These are phyloP conservation scores for Oligia strigilis DNA, from an alignment of 2,888 invertebrate species.

Conservation along the genomic window DNA sequence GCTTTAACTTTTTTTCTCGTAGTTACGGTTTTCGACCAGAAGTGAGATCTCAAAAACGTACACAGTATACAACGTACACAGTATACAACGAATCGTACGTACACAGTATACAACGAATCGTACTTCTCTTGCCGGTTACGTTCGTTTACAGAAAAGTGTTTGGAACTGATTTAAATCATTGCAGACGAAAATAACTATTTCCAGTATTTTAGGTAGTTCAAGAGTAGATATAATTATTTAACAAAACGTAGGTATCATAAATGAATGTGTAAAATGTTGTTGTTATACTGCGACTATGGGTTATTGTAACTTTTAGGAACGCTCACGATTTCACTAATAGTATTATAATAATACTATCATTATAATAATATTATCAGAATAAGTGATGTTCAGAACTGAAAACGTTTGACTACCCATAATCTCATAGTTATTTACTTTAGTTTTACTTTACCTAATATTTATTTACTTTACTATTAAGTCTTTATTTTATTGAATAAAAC, in stretches of 20 bases:
- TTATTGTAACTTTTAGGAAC: neutral
- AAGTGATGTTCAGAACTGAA: conserved; percentile 1
- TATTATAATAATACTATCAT: neutral
- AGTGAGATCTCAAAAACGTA: conserved; percentile 1
- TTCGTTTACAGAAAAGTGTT: neutral
- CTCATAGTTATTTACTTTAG: conserved; percentile 9
- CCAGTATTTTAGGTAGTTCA: conserved; percentile 11
- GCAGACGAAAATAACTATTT: neutral
- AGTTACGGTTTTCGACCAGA: conserved; percentile 3
- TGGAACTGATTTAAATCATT: neutral
- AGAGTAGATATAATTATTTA: conserved; percentile 8
- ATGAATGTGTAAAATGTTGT: conserved; percentile 21
- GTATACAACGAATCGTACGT: too few species aligned
- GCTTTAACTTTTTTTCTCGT: neutral
- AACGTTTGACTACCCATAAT: conserved; percentile 7
- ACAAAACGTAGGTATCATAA: conserved; percentile 23
- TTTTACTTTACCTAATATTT: neutral
- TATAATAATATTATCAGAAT: neutral
- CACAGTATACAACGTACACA: neutral
- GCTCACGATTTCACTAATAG: neutral
- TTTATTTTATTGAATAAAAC: conserved; percentile 42
- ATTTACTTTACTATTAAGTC: conserved; percentile 20
- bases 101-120: too few species aligned
- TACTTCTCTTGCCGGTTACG: neutral
- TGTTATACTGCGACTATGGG: conserved; percentile 33